Conservation (phyloP, 2,888 invertebrate genomes). For the Glyphotaelius pellucidus region DNA sequence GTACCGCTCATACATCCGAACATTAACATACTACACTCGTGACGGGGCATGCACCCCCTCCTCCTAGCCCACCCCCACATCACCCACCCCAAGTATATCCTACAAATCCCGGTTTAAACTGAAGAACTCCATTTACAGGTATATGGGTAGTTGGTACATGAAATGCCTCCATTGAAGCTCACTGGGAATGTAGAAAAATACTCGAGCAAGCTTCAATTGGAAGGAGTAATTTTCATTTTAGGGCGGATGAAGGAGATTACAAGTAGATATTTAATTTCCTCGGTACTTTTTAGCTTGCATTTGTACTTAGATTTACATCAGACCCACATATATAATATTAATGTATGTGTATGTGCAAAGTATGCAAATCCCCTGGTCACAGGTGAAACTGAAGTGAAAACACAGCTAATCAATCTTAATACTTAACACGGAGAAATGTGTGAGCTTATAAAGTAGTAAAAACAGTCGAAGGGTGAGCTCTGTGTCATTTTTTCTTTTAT, state of each 20-base stretch:
- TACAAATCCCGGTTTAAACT: constrained; percentile 44
- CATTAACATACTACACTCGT: constrained; percentile 47
- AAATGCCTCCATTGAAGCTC: not conserved
- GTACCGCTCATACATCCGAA: constrained; percentile 52
- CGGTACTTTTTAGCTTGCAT: not conserved
- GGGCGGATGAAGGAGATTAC: not conserved
- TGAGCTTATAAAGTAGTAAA: too few relatives aligned
- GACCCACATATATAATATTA: too few relatives aligned
- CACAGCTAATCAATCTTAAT: too few relatives aligned
- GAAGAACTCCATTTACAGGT: constrained; percentile 20
- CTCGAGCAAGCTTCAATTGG: constrained; percentile 2
- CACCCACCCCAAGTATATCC: constrained; percentile 31
- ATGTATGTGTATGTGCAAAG: too few relatives aligned
- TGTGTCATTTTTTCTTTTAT: too few relatives aligned
- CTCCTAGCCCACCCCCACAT: constrained; percentile 8
- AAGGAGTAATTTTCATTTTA: not conserved
- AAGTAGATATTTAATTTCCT: not conserved
- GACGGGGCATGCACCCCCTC: constrained; percentile 32
- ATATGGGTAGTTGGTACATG: not conserved
- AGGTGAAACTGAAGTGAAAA: too few relatives aligned
- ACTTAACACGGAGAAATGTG: too few relatives aligned
- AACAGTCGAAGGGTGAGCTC: too few relatives aligned
- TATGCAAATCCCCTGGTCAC: too few relatives aligned
- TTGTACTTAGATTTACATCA: not conserved
- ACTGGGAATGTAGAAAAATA: constrained; percentile 1